Evolutionary conservation across 2,797 vertebrate species (phyloP), one percentile per base, ranked within the genome.

Genomic region (Enteromius viviparus): DNA sequence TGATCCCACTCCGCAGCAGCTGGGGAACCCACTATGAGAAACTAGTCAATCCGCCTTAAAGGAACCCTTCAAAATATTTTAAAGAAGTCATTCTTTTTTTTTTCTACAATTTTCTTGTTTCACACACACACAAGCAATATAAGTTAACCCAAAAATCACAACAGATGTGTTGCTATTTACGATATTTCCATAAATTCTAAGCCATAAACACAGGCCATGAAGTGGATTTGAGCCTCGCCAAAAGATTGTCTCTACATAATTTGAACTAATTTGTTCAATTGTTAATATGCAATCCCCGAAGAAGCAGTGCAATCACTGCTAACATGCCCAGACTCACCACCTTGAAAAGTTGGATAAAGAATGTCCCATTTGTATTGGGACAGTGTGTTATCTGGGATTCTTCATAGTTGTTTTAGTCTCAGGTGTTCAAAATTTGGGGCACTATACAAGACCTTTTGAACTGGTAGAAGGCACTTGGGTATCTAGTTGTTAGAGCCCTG

Each of bases 181-280:
- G 19, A 8, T 47, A 47, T 17, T 17, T 1, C 0, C 12, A n/a
- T n/a, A n/a, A n/a, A n/a, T n/a, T n/a, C 42, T 53, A 12, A 69
- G 7, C 29, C 12, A 3, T 26, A 12, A 45, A 51, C n/a, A 45
- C 6, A 69, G 37, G 42, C 49, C 79, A 72, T 34, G 29, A 47
- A 34, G 12, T 65, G 32, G 49, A 40, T 68, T 82, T 60, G 58
- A 66, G 21, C 65, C 60, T 75, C 14, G 42, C 60, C 60, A 75
- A 68, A 65, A 82, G 37, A 79, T 68, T 23, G 65, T 66, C 32
- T 40, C 40, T 42, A 51, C 45, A n/a, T 32, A 68, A 37, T 76
- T 69, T 42, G 76, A 78, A 64, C 77, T 70, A 19, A 87, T 87
- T 85, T 80, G 81, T 84, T 86, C 69, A 60, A 60, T 75, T 84